Evolutionary conservation across 2,113 vertebrate species (phyloP).

Genomic region (Hyperopisus bebe): DNA sequence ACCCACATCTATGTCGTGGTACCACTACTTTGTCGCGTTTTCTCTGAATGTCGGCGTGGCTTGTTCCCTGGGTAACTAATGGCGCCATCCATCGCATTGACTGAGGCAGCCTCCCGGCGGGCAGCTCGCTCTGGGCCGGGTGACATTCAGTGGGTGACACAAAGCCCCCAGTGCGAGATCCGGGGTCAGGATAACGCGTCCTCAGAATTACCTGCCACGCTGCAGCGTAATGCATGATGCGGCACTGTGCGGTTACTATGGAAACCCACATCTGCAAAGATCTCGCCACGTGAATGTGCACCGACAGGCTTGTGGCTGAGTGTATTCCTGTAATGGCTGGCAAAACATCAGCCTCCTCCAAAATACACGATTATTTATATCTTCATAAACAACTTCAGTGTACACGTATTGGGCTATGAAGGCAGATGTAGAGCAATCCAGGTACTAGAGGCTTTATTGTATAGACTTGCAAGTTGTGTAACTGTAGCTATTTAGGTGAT

Average conservation of each 20-base stretch:
- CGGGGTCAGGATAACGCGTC: neutral
- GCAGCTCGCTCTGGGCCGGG: neutral
- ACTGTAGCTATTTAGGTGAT: neutral
- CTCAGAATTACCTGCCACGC: conserved; percentile 9
- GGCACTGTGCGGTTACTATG: conserved; percentile 36
- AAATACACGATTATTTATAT: neutral
- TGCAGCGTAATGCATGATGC: conserved; percentile 17
- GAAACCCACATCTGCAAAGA: conserved; percentile 32
- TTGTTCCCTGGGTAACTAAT: neutral
- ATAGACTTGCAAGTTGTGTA: neutral
- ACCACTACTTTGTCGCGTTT: neutral
- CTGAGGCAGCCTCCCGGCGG: neutral
- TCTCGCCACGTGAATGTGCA: conserved; percentile 23
- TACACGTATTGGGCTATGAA: neutral
- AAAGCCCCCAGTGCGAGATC: neutral
- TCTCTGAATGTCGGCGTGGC: neutral
- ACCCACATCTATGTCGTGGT: neutral
- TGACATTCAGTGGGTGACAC: neutral
- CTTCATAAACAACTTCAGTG: neutral
- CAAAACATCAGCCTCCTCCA: neutral
- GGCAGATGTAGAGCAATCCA: neutral
- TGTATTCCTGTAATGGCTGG: neutral
- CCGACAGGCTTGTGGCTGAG: conserved; percentile 18
- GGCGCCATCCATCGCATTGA: neutral
- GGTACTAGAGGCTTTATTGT: neutral